A percentile compares a stretch with the other conserved stretches of the same genome.
phyloP scores from a whole-genome alignment of 2,888 invertebrate genomes.

The Itoplectis maculator region DNA sequence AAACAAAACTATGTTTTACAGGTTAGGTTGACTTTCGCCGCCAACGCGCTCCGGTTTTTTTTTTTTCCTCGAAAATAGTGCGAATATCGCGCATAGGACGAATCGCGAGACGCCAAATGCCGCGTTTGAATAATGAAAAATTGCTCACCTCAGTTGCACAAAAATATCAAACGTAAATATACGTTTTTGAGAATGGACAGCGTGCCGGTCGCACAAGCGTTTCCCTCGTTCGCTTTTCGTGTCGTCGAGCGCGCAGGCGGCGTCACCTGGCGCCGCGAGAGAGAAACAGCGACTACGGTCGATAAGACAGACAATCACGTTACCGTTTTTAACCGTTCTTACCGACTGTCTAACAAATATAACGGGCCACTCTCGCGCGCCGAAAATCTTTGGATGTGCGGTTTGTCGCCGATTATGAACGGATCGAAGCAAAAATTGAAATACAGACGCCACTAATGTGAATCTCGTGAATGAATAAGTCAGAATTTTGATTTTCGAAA shows the following conservation, averaged over 20 bases:
- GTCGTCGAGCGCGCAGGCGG: background rate
- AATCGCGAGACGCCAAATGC: background rate
- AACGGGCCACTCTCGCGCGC: too few relatives aligned
- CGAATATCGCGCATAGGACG: too few relatives aligned
- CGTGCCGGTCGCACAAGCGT: constrained; percentile 49
- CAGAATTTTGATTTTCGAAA: too few relatives aligned
- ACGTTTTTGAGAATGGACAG: constrained; percentile 35
- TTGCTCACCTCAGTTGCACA: constrained; percentile 44
- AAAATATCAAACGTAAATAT: constrained; percentile 63
- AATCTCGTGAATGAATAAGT: too few relatives aligned
- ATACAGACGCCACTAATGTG: too few relatives aligned
- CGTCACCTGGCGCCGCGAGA: constrained; percentile 4
- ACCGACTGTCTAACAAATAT: background rate
- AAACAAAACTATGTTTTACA: constrained; percentile 20
- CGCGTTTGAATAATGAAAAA: background rate
- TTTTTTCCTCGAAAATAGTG: background rate
- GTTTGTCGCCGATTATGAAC: too few relatives aligned
- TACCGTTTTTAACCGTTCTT: background rate
- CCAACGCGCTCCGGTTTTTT: background rate
- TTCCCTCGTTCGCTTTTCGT: background rate
- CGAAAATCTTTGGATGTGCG: too few relatives aligned
- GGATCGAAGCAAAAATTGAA: too few relatives aligned
- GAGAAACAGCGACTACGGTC: background rate
- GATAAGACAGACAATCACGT: background rate
- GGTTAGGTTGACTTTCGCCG: background rate